Evolutionary conservation across 2,797 vertebrate species (phyloP), one percentile per base, ranked within the genome.

Genomic region (Salmo trutta): DNA sequence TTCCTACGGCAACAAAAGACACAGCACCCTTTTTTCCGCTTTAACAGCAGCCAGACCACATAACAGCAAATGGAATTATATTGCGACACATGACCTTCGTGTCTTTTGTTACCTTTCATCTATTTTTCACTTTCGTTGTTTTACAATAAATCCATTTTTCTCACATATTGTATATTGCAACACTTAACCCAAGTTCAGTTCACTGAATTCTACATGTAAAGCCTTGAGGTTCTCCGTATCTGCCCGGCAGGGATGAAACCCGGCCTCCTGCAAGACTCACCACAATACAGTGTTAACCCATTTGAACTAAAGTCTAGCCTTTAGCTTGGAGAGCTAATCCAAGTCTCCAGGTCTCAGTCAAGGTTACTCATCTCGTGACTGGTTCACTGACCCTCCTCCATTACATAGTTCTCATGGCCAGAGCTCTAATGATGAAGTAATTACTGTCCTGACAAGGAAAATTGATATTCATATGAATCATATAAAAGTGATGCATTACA

Each of bases 11-110:
- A 80, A 78, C 79, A 62, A 54, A 24, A 36, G n/a, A 70, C 10
- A 27, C 51, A 29, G 19, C 12, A 62, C 74, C 67, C 69, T 74
- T 75, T 82, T 82, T 19, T 19, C 5, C 6, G 0, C 79, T 68
- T 82, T 81, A 82, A 68, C 81, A 68, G 75, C 80, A 71, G 71
- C 67, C 41, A 80, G 77, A 85, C 53, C 51, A 41, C 36, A 76
- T 54, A 76, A 81, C 79, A 51, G 77, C 65, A 80, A 83, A 78
- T 83, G 71, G 33, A 80, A 78, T 80, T 69, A 74, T 79, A 64
- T 77, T 76, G 65, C n/a, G 29, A 54, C 53, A 62, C 71, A 59
- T 78, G 77, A 77, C 81, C 53, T 70, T 75, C 51, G 2, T 51
- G 4, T 3, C 51, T 29, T 72, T 31, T 56, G 14, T 56, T 72